Conservation (phyloP, 2,113 vertebrate species). For the Pantherophis guttatus region DNA sequence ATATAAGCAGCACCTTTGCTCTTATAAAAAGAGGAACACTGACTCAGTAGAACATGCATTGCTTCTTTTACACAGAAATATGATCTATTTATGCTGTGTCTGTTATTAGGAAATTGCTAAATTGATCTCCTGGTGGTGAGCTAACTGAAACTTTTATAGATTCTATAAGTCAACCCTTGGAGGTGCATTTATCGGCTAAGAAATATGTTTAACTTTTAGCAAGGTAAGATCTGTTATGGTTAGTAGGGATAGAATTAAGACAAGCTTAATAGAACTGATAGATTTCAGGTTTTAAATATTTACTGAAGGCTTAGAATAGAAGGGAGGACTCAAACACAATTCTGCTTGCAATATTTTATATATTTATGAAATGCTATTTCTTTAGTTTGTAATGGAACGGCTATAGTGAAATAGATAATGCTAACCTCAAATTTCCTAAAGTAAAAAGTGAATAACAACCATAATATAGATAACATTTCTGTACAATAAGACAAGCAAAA, state of each 20-base stretch:
- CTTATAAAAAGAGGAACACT: neutral
- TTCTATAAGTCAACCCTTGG: neutral
- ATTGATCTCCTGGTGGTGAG: neutral
- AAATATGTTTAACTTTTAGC: neutral
- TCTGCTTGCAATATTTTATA: neutral
- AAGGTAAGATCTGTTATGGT: neutral
- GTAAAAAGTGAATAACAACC: neutral
- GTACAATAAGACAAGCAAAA: neutral
- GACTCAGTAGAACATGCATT: neutral
- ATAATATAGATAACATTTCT: neutral
- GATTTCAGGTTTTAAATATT: neutral
- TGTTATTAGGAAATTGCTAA: neutral
- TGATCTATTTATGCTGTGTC: neutral
- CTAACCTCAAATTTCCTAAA: neutral
- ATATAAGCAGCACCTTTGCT: neutral
- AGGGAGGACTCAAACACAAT: neutral
- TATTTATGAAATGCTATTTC: neutral
- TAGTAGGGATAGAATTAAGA: neutral
- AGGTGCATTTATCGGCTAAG: neutral
- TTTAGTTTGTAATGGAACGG: neutral
- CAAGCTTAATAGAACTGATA: neutral
- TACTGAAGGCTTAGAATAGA: neutral
- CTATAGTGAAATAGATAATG: neutral
- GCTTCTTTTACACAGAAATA: neutral
- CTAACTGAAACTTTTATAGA: neutral